Base-by-base conservation (phyloP, 2,888 invertebrate genomes). In the Apodemia hepburni region DNA sequence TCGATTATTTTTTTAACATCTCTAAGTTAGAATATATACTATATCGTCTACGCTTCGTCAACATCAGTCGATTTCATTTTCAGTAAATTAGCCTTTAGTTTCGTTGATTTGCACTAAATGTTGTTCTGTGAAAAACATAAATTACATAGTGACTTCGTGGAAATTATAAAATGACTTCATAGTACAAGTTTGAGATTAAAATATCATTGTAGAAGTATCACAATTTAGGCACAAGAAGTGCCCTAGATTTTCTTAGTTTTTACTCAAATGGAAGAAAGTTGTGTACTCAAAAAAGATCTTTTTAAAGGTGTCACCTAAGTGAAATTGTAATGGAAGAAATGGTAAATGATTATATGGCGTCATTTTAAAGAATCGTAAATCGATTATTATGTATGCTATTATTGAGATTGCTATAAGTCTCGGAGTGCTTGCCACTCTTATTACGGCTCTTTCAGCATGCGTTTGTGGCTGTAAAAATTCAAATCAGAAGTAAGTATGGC, bases 381-480 rank as follows among this genome's bases (percentile, higher is more conserved):
- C 78, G 78, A 72, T 80, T 80, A 80, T 75, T 79, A 92, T 92
- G 92, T 89, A 81, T 86, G 84, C 85, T 70, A 65, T 88, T 70
- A 69, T 92, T 75, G 90, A 92, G 75, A 78, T 90, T 72, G 85
- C 78, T 73, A 68, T 92, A 61, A 86, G 85, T 78, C 75, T 88
- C 69, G 91, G 85, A 78, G 85, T 87, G 78, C 81, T 90, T 60
- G 78, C 82, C 73, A 84, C 87, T 75, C 86, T 92, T 64, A 75
- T 87, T 80, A 76, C 92, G 81, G 73, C 92, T 75, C 85, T 95
- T 69, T 92, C 94, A 67, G 93, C 93, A 71, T 96, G 96, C 82
- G 93, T 96, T 70, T 96, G 96, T 80, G 94, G 94, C 79, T 96
- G 96, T 84, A 94, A 94, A 75, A 95, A 94, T 75, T 94, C 94